Base-by-base conservation (phyloP, 1,140 invertebrate species). In the Subanguina moxae region DNA sequence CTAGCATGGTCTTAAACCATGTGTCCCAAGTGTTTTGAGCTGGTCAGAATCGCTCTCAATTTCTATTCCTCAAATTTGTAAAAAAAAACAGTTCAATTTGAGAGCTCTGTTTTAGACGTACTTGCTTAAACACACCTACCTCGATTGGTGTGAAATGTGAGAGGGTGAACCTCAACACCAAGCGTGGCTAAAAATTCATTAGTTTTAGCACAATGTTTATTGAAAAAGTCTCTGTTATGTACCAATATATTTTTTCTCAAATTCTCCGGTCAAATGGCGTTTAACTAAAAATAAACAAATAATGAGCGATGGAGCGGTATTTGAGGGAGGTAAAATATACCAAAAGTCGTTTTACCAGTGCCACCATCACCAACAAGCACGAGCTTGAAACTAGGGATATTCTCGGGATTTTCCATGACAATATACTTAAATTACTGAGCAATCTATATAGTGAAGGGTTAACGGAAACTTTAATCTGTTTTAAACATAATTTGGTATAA, bases 281-380 rank as follows among this genome's bases (percentile, higher is more conserved):
- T 99, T 99, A 1, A 98, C 94, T 52, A 7, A 7, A 52, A 52
- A 52, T 45, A 25, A 52, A 25, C n/a, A 21, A 5, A 52, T 52
- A 7, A 52, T 7, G n/a, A 21, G 3, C 15, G n/a, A 21, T 45
- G n/a, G 23, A 52, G n/a, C 17, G 17, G 3, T 7, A 7, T 21
- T 15, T 7, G n/a, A 52, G 11, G 32, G 11, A 3, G 11, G 32
- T 11, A 52, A 21, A 21, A 7, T 25, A 8, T 52, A 52, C 48
- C 48, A 82, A 99, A 99, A 43, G 96, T 98, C 0, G 96, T 99
- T 86, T 99, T 99, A 1, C 96, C 96, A 74, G 94, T 97, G 86
- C 96, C 96, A 83, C 96, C 96, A 85, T 99, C 96, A 58, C 96
- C 96, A 48, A 99, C 94, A 25, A 99, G 85, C 25, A 99, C 94